Base-by-base conservation (phyloP, 1,140 invertebrate species). In the Tetramorium simillimum region DNA sequence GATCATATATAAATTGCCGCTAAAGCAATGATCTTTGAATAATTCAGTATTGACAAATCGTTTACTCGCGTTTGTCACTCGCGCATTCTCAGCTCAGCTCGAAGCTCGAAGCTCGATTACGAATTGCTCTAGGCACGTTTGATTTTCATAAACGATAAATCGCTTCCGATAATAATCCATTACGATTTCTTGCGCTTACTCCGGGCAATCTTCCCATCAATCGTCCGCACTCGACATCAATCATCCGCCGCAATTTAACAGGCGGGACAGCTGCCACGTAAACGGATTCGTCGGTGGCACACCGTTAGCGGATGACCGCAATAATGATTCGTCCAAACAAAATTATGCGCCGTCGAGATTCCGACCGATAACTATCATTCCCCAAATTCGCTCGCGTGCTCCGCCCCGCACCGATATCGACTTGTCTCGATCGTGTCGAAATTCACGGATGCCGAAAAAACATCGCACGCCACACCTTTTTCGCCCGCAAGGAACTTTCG, bases 321-420 rank as follows among this genome's bases (percentile, higher is more conserved):
- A 90, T 91, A 91, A 88, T 92, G 90, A 92, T 91, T 92, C 90
- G 88, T 89, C 92, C 88, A 92, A 92, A 91, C 90, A 90, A 88
- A 92, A 92, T 92, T 92, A 92, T 90, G 89, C 86, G 60, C 60
- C 78, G 53, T 86, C 75, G 86, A 33, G 33, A 90, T 90, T 86
- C 88, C 75, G 12, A 56, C n/a, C 75, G 86, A 87, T 69, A 90
- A 86, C 76, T 65, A 56, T 33, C 53, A 37, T 73, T 43, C 33
- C 58, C 73, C 88, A 85, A 88, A 88, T 88, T 67, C 56, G 78
- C 58, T 46, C 65, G 46, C 62, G 37, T 24, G 46, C 70, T 80
- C 12, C 40, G 16, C 18, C 12, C 3, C 51, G 51, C 3, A 28
- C 33, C 28, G 24, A 3, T 24, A 49, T 65, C 21, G 49, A 84